Percentiles rank a stretch among this genome's conserved stretches.
These are phyloP conservation scores for Accipiter virgatus DNA, from an alignment of 2,113 vertebrate species.

Conservation along the genomic window DNA sequence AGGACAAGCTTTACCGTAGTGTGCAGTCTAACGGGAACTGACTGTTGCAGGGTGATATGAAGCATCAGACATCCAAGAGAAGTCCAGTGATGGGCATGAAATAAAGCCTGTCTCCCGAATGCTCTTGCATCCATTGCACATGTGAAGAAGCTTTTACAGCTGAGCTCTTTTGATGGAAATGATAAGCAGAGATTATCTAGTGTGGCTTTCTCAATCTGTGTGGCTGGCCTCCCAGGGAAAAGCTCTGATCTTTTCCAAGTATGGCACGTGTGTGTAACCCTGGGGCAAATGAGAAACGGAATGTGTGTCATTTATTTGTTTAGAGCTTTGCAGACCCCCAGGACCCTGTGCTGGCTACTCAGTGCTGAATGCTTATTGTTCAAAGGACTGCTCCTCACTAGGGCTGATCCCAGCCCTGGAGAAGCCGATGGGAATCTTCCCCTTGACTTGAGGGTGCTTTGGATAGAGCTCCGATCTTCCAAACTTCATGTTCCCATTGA, in stretches of 20 bases:
- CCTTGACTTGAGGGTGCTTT: not conserved
- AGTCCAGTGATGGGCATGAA: not conserved
- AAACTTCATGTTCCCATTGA: not conserved
- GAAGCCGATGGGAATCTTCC: not conserved
- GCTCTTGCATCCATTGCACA: not conserved
- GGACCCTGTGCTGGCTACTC: not conserved
- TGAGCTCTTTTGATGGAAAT: not conserved
- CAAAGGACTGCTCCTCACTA: not conserved
- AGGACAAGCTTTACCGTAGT: not conserved
- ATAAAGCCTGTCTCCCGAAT: not conserved
- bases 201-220: not conserved
- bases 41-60: not conserved
- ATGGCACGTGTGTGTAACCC: not conserved
- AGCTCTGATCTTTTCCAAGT: constrained; percentile 3
- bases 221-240: constrained; percentile 27
- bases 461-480: not conserved
- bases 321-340: constrained; percentile 1
- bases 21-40: not conserved
- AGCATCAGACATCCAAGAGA: not conserved
- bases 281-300: constrained; percentile 15
- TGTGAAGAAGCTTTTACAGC: constrained; percentile 22
- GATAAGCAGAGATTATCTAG: constrained; percentile 1
- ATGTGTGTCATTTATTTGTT: constrained; percentile 56
- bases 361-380: not conserved
- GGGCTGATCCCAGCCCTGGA: not conserved